These are phyloP conservation scores for Lytechinus pictus DNA, from an alignment of 35 echinoderm and acorn worm species.

Conservation along the genomic window DNA sequence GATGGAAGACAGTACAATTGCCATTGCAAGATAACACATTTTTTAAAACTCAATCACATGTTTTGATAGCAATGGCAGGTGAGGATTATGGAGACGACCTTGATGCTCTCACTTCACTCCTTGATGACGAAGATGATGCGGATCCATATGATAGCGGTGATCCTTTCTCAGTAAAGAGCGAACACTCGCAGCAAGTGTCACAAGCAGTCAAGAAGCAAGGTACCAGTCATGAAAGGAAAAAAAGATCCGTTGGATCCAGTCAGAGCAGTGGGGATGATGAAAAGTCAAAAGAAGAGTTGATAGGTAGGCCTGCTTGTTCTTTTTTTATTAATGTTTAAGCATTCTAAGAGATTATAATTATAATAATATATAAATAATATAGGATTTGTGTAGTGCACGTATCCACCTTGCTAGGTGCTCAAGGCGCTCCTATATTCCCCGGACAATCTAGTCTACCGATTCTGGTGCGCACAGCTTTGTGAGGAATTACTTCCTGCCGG, in stretches of 20 bases:
- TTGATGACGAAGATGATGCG: conserved; percentile 64
- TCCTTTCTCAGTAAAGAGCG: not conserved
- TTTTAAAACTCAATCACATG: not conserved
- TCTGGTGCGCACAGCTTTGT: too few species aligned
- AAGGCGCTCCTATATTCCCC: too few species aligned
- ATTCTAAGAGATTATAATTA: too few species aligned
- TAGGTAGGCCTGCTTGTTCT: not conserved
- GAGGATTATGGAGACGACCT: conserved; percentile 39
- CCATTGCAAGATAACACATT: too few species aligned
- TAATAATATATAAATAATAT: too few species aligned
- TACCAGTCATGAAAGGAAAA: not conserved
- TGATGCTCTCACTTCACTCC: conserved; percentile 48
- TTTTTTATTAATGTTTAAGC: too few species aligned
- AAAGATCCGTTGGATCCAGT: not conserved
- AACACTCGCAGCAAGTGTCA: not conserved
- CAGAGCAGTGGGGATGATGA: conserved; percentile 48
- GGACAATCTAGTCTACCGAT: too few species aligned
- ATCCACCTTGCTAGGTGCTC: too few species aligned
- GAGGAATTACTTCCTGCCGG: too few species aligned
- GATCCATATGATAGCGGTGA: conserved; percentile 44
- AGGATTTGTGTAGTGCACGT: too few species aligned
- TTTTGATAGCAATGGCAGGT: conserved; percentile 20
- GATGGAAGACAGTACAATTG: too few species aligned
- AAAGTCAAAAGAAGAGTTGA: conserved; percentile 60
- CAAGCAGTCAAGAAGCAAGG: conserved; percentile 10